phyloP scores from a whole-genome alignment of 2,797 vertebrate species.

The Pangasius sanitwongsei region DNA sequence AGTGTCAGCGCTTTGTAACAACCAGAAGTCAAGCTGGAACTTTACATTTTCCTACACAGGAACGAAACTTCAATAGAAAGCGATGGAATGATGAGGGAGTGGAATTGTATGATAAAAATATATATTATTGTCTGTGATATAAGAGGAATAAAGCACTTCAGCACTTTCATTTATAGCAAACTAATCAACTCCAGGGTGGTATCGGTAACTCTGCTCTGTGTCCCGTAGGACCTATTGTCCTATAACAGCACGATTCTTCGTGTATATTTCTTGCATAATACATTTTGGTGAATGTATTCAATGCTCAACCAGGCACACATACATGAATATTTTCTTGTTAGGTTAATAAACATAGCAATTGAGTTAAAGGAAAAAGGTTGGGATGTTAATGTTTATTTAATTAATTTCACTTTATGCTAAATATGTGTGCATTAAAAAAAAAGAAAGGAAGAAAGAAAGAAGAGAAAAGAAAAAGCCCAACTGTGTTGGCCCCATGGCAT shows the following conservation, averaged over 20 bases:
- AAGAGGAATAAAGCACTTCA: neutral
- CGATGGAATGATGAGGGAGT: neutral
- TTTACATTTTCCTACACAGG: neutral
- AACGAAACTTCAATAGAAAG: neutral
- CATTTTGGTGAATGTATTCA: neutral
- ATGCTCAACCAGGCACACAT: constrained; percentile 24
- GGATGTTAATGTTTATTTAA: constrained; percentile 46
- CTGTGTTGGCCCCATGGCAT: neutral
- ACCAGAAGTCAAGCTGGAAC: neutral
- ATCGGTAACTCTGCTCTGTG: neutral
- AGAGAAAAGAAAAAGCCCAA: neutral
- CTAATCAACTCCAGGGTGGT: neutral
- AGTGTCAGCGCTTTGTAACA: neutral
- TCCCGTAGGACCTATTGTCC: neutral
- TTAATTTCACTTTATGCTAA: constrained; percentile 49
- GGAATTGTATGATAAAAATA: neutral
- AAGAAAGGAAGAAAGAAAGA: too few species aligned
- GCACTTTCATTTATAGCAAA: neutral
- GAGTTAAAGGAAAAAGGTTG: constrained; percentile 39
- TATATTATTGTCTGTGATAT: too few species aligned
- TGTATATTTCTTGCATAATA: neutral
- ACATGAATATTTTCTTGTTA: neutral
- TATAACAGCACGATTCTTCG: neutral
- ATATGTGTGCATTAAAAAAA: neutral
- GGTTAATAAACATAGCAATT: constrained; percentile 39